phyloP scores from a whole-genome alignment of 2,113 vertebrate species.

The Anseranas semipalmata region DNA sequence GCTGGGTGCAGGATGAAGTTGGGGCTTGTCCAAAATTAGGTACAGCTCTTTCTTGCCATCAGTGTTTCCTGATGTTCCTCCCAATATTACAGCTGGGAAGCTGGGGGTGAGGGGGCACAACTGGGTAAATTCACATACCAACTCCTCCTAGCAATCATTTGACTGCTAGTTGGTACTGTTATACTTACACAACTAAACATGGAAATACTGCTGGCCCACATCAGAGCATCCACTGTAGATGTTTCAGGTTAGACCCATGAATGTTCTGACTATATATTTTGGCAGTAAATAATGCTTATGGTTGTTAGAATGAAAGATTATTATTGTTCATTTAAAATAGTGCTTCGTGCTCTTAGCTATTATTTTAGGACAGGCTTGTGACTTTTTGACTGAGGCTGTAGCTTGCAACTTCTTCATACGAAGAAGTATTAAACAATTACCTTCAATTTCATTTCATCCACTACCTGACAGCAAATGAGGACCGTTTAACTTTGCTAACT shows the following conservation, averaged over 20 bases:
- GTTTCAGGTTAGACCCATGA: neutral
- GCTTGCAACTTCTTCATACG: neutral
- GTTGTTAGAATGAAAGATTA: neutral
- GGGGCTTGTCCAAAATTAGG: neutral
- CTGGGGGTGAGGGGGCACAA: neutral
- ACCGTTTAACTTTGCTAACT: neutral
- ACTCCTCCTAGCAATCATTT: neutral
- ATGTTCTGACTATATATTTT: neutral
- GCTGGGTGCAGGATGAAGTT: neutral
- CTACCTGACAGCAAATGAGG: neutral
- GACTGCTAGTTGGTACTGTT: neutral
- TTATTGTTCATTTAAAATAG: neutral
- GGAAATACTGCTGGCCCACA: neutral
- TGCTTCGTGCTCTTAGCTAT: neutral
- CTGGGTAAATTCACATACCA: neutral
- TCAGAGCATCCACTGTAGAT: neutral
- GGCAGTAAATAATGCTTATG: neutral
- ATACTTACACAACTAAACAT: neutral
- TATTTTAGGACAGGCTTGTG: neutral
- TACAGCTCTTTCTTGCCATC: neutral
- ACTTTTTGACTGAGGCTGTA: neutral
- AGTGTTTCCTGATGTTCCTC: neutral
- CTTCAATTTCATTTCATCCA: neutral
- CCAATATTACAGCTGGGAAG: neutral
- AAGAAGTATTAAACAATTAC: neutral